Base-by-base conservation (phyloP, 2,888 invertebrate genomes). In the Gymnosoma rotundatum region DNA sequence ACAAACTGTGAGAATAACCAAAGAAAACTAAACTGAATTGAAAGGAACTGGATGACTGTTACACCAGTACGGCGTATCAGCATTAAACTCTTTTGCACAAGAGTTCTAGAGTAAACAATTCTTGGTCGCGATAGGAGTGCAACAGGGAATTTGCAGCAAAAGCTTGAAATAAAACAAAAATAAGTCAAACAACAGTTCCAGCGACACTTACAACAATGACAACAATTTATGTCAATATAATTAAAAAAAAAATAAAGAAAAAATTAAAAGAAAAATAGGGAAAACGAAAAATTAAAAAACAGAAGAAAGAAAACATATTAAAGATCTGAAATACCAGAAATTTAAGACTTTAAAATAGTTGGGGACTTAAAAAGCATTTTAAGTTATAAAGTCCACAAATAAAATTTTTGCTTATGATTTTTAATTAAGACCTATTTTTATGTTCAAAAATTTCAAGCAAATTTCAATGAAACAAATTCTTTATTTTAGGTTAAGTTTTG, bases 221-320 rank as follows among this genome's bases (percentile, higher is more conserved):
- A 76, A 78, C 45, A 78, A 73, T 73, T 83, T 78, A 56, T 78
- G 48, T 73, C 66, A 78, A 83, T 76, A 73, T 36, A 76, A 66
- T 66, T 61, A 67, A 36, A 45, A 42, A 50, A 64, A 70, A 18
- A 64, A 36, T 36, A 36, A 36, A 78, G 7, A 14, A 16, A 7
- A 48, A 48, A 48, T n/a, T n/a, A 16, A 4, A 32, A 16, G n/a
- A 21, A 21, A 54, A 54, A 52, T n/a, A 38, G 16, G 20, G 20
- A 36, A 72, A 32, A 18, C 32, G 42, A 61, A 20, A 0, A 38
- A 36, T 50, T 50, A 10, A 20, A 36, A 1, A 2, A 12, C 10
- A 42, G 12, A 2, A 12, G 12, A 4, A 8, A 42, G 12, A 42
- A 42, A 42, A 12, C 7, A 12, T 12, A 42, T 42, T 12, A 42